Percentiles rank a stretch among this genome's conserved stretches.
phyloP scores from a whole-genome alignment of 2,797 vertebrate species.

The Notoglanidium macrostoma region DNA sequence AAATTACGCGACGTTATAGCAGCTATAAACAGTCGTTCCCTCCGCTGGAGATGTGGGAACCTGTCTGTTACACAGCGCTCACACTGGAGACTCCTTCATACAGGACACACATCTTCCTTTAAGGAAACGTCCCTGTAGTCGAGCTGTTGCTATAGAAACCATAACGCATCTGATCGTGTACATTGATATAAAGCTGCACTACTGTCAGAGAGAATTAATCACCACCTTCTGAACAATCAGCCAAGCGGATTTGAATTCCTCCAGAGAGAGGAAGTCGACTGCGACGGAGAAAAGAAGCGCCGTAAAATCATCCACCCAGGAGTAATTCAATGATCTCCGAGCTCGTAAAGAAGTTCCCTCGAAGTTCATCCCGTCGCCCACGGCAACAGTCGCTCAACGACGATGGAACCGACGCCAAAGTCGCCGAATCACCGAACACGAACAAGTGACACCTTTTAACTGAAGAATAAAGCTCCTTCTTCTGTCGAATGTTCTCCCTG shows the following conservation, averaged over 20 bases:
- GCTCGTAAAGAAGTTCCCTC: slow-evolving; percentile 46
- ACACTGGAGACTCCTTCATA: slow-evolving; percentile 1
- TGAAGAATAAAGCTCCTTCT: slow-evolving; percentile 50
- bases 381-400: slow-evolving; percentile 49
- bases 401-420: slow-evolving; percentile 30
- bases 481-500: slow-evolving; percentile 44
- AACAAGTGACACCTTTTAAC: slow-evolving; percentile 56
- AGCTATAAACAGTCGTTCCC: too few species aligned
- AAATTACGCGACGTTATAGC: background rate
- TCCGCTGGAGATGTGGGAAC: too few species aligned
- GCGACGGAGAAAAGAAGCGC: background rate
- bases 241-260: background rate
- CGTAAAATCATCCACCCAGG: background rate
- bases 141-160: background rate
- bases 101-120: background rate
- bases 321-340: slow-evolving; percentile 33
- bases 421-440: slow-evolving; percentile 46
- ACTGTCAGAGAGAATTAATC: background rate
- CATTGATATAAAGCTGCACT: background rate
- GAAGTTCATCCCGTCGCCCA: slow-evolving; percentile 51
- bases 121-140: background rate
- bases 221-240: background rate
- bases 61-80: background rate
- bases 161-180: background rate
- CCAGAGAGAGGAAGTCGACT: background rate